These are phyloP conservation scores for Cololabis saira DNA, from an alignment of 2,113 vertebrate genomes.

Conservation along the genomic window DNA sequence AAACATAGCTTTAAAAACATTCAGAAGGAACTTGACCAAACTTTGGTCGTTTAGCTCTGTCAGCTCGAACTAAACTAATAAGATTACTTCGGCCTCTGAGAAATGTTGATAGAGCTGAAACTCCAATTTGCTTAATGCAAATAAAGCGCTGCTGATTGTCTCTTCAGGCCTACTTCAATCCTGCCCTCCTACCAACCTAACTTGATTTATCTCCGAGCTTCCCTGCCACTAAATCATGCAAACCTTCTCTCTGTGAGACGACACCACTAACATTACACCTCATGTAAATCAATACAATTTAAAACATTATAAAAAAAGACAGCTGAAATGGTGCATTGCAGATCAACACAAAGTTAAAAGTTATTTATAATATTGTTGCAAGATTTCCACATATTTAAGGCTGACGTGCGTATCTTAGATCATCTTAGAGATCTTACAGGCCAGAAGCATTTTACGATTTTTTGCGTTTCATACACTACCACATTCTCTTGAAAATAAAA, in stretches of 20 bases:
- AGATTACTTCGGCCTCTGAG: slow-evolving; percentile 52
- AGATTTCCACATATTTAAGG: too few species aligned
- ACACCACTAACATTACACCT: too few species aligned
- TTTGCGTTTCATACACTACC: too few species aligned
- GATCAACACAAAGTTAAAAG: too few species aligned
- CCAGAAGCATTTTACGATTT: too few species aligned
- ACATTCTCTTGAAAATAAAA: too few species aligned
- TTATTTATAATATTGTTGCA: too few species aligned
- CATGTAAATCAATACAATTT: slow-evolving; percentile 26
- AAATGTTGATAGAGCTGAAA: slow-evolving; percentile 58
- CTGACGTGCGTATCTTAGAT: too few species aligned
- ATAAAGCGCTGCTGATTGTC: slow-evolving; percentile 49
- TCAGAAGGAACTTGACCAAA: slow-evolving; percentile 23
- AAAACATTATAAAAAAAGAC: background rate
- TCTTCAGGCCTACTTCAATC: slow-evolving; percentile 39
- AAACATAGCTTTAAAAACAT: slow-evolving; percentile 2
- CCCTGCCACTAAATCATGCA: slow-evolving; percentile 15
- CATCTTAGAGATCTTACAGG: too few species aligned
- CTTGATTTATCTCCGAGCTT: slow-evolving; percentile 25
- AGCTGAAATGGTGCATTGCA: too few species aligned
- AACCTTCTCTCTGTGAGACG: too few species aligned
- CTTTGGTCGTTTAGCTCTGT: slow-evolving; percentile 58
- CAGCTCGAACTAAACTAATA: slow-evolving; percentile 63
- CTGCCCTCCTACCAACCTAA: slow-evolving; percentile 29
- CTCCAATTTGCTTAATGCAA: slow-evolving; percentile 65